Evolutionary conservation across 2,113 vertebrate species (phyloP), one percentile per base, ranked within the genome.

Genomic region (Thymallus thymallus): DNA sequence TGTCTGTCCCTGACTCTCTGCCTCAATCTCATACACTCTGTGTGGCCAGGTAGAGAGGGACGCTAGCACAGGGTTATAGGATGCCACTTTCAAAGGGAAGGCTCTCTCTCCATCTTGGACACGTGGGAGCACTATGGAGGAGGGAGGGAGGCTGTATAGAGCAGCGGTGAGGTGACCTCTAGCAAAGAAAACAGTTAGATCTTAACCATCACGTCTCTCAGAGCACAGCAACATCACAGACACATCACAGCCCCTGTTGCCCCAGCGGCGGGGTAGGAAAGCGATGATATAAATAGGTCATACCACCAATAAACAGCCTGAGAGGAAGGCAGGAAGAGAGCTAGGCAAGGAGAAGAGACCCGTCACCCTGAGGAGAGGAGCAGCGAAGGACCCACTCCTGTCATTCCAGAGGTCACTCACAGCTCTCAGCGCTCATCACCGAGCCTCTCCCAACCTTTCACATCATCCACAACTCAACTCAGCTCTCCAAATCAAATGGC

Each of bases 251-350:
- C 55, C 83, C 74, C 84, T 26, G 30, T 32, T 84, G 79, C 81
- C 81, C 81, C 74, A 72, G 70, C 85, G 86, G 80, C 80, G 77
- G 74, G 82, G 85, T 73, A 51, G 74, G 73, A 80, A 86, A 23
- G 65, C 65, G 71, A 64, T 85, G 84, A 88, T 88, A 82, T 80
- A 88, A 88, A 86, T 88, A 87, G 88, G 89, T 90, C 89, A 87
- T 58, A 60, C 69, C 80, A 75, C 77, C 85, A 83, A 84, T 83
- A 88, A 66, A 81, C 65, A 82, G 80, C 77, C 80, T 79, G 77
- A 73, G 71, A 72, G 35, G 2, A 22, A 60, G 56, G 56, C 12
- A 55, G 72, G 61, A 20, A 20, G 16, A 48, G 30, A 22, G 14
- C 1, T 16, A 24, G 26, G 60, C 26, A 45, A 22, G 61, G 71